phyloP scores from a whole-genome alignment of 1,140 invertebrate genomes.

The Microplitis demolitor region DNA sequence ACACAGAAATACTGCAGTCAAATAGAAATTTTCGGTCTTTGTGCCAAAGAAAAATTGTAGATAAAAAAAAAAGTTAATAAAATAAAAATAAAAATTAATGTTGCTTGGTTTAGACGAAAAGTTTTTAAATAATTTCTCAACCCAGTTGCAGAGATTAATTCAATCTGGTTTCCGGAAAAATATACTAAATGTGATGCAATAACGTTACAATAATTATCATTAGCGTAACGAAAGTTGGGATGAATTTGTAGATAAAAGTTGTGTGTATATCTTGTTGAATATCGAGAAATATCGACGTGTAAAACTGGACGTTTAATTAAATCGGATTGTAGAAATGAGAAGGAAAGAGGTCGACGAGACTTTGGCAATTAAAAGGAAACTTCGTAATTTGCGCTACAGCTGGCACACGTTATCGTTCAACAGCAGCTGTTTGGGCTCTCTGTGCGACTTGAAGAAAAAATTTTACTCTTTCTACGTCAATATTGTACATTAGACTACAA shows the following conservation, averaged over 20 bases:
- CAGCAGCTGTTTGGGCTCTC: constrained; percentile 13
- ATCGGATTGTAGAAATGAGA: neutral
- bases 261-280: neutral
- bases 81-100: neutral
- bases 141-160: no score
- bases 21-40: neutral
- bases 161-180: neutral
- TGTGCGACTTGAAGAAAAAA: constrained; percentile 3
- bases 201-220: no score
- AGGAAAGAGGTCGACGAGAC: constrained; percentile 5
- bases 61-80: neutral
- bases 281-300: constrained; percentile 8
- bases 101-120: no score
- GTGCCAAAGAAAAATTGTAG: neutral
- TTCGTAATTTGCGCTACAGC: constrained; percentile 26
- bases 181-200: neutral
- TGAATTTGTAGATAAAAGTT: neutral
- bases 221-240: no score
- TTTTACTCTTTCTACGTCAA: neutral
- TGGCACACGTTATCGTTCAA: constrained; percentile 22
- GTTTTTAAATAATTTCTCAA: neutral
- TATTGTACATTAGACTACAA: neutral
- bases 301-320: constrained; percentile 8
- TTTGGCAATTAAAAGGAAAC: constrained; percentile 27
- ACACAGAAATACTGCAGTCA: neutral